These are phyloP conservation scores for Yponomeuta cagnagella DNA, from an alignment of 2,888 invertebrate genomes.

Conservation along the genomic window DNA sequence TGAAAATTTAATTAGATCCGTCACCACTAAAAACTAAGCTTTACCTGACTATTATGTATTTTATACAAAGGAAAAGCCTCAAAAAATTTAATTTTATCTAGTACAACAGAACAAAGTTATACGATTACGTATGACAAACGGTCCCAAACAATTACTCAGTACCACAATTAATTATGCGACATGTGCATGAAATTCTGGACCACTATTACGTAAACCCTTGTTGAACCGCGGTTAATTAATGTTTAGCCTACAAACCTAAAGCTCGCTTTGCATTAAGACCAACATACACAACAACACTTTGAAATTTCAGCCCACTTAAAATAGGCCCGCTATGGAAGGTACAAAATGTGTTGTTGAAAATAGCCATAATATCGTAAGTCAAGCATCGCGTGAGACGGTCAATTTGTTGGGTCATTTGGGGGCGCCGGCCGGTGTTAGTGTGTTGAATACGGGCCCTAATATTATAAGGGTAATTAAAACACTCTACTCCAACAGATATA, in stretches of 20 bases:
- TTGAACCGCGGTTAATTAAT: not conserved
- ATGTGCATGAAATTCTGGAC: not conserved
- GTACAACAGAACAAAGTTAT: no score
- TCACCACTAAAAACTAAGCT: no score
- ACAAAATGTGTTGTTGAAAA: constrained; percentile 22
- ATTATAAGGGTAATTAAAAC: constrained; percentile 60
- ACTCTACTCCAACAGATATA: constrained; percentile 12
- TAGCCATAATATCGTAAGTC: constrained; percentile 33
- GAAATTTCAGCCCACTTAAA: not conserved
- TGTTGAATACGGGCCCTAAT: constrained; percentile 54
- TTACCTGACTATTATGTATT: no score
- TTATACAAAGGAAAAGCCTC: no score
- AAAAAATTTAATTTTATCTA: no score
- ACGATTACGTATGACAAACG: no score
- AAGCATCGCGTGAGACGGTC: constrained; percentile 65
- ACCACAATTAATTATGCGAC: constrained; percentile 3
- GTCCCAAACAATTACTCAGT: constrained; percentile 2
- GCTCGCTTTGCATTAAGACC: constrained; percentile 4
- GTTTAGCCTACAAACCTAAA: constrained; percentile 8
- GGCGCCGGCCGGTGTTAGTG: constrained; percentile 35
- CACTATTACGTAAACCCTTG: not conserved
- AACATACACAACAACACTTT: not conserved
- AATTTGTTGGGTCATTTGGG: constrained; percentile 69
- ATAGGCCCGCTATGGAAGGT: not conserved
- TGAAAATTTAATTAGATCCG: no score